Conservation (phyloP, 2,888 invertebrate species). For the Uropetala carovei region DNA sequence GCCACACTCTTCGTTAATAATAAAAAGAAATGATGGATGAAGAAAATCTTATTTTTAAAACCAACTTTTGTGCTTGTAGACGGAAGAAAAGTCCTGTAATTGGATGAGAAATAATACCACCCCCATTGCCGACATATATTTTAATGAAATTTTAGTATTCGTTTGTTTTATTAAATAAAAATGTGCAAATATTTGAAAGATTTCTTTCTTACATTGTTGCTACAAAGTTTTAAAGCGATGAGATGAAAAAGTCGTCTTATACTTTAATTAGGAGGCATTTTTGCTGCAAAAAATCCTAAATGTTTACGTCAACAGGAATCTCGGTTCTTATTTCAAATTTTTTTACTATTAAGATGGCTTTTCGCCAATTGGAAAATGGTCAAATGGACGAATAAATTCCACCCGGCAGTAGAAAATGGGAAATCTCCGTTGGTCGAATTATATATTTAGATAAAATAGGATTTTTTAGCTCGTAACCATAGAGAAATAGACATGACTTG, state of each 20-base stretch:
- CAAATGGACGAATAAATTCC: constrained; percentile 34
- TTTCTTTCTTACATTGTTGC: neutral
- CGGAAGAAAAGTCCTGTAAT: no score
- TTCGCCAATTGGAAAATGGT: constrained; percentile 33
- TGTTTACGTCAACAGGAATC: constrained; percentile 32
- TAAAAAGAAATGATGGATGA: no score
- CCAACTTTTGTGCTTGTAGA: no score
- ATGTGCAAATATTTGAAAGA: neutral
- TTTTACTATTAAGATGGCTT: constrained; percentile 36
- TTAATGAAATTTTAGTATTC: no score
- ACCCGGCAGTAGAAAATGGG: neutral
- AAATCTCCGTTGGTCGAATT: neutral
- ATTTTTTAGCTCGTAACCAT: no score
- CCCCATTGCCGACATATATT: no score
- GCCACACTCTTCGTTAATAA: no score
- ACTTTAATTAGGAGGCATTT: neutral
- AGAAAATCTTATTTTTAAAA: no score
- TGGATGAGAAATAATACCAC: no score
- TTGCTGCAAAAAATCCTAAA: neutral
- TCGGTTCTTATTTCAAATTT: constrained; percentile 24
- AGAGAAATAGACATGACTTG: no score
- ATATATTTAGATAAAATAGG: constrained; percentile 3
- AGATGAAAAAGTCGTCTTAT: neutral
- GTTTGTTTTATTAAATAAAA: no score
- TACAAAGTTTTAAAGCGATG: neutral